These are phyloP conservation scores for Brachionichthys hirsutus DNA, from an alignment of 2,113 vertebrate species.

Conservation along the genomic window DNA sequence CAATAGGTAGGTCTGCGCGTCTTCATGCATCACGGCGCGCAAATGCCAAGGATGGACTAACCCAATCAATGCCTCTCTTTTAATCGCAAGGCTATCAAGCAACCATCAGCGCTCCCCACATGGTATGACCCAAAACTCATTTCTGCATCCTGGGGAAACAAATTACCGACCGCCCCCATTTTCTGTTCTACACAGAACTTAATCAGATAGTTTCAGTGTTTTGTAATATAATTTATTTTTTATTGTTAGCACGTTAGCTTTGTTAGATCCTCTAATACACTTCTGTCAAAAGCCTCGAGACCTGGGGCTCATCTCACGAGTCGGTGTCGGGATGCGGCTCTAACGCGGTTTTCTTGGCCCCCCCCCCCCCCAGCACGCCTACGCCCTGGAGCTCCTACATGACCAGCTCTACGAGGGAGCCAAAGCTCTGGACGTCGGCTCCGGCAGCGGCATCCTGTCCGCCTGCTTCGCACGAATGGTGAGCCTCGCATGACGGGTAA, in stretches of 20 bases:
- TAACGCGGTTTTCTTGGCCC: constrained; percentile 9
- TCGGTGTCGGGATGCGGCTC: no score
- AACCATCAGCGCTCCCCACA: constrained; percentile 98
- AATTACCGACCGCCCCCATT: neutral
- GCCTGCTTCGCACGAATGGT: constrained; percentile 98
- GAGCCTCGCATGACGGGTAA: constrained; percentile 69
- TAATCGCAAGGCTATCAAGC: constrained; percentile 89
- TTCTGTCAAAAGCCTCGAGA: no score
- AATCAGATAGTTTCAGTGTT: no score
- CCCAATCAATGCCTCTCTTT: constrained; percentile 42
- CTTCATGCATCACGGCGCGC: neutral
- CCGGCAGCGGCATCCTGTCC: constrained; percentile 96
- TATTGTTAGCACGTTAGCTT: neutral
- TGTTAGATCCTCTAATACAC: neutral
- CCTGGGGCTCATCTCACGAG: no score
- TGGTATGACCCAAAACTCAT: constrained; percentile 81
- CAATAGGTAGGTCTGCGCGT: constrained; percentile 87
- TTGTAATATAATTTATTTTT: neutral
- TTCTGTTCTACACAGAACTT: neutral
- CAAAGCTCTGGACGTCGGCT: constrained; percentile 97
- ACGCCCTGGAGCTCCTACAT: constrained; percentile 94
- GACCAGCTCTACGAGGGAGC: constrained; percentile 95
- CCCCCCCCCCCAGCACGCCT: constrained; percentile 84
- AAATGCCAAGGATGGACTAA: constrained; percentile 24
- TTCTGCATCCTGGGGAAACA: no score